Evolutionary conservation across 2,888 invertebrate genomes (phyloP).

Genomic region (Luperina testacea): DNA sequence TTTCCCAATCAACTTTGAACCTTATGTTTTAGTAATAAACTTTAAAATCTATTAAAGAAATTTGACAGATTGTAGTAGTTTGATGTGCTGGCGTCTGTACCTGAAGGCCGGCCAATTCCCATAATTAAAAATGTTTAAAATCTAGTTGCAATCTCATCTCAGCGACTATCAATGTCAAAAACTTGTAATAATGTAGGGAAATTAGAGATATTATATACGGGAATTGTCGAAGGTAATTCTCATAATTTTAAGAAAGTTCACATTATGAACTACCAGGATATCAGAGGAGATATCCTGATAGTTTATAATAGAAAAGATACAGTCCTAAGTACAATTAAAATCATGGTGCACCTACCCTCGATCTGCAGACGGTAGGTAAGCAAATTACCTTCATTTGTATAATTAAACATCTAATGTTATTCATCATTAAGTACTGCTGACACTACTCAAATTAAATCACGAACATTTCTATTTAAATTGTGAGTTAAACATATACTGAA

Average conservation of each 20-base stretch:
- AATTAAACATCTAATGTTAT: constrained; percentile 76
- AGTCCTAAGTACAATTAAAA: constrained; percentile 10
- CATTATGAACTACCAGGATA: no score
- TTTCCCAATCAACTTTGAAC: no score
- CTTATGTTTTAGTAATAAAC: no score
- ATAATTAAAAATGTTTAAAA: no score
- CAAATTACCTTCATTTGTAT: constrained; percentile 77
- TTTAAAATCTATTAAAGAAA: no score
- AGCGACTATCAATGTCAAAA: neutral
- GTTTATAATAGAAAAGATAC: neutral
- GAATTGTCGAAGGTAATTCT: no score
- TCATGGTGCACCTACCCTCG: constrained; percentile 51
- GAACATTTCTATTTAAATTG: constrained; percentile 55
- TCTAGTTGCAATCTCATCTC: neutral
- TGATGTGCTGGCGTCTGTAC: no score
- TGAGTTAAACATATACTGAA: constrained; percentile 7
- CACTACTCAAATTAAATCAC: constrained; percentile 61
- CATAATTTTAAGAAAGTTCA: no score
- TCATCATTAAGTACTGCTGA: constrained; percentile 69
- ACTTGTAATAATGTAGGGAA: neutral
- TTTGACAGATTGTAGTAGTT: no score
- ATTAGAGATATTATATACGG: neutral
- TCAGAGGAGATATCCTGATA: neutral
- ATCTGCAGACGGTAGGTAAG: constrained; percentile 70
- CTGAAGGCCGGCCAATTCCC: neutral